These are phyloP conservation scores for Phragmatobia fuliginosa DNA, from an alignment of 2,888 invertebrate species.

Conservation along the genomic window DNA sequence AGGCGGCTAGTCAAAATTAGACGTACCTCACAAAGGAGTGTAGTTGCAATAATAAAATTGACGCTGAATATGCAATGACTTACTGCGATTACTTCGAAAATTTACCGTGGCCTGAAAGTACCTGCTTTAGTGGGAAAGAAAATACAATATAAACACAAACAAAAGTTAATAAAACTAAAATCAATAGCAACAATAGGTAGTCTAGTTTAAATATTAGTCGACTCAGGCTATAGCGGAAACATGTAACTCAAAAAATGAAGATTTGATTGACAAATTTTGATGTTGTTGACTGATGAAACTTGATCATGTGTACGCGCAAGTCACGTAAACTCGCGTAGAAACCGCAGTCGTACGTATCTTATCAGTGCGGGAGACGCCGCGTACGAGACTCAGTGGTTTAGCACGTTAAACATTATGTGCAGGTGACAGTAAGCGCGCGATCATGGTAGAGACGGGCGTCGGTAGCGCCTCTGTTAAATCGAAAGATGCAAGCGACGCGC, in stretches of 20 bases:
- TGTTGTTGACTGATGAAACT: not conserved
- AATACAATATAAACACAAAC: too few species aligned
- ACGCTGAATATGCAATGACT: too few species aligned
- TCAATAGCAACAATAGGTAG: too few species aligned
- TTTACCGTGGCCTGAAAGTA: too few species aligned
- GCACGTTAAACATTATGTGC: constrained; percentile 1
- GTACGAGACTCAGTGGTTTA: not conserved
- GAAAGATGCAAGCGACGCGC: constrained; percentile 51
- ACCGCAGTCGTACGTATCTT: constrained; percentile 5
- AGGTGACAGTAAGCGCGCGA: constrained; percentile 27
- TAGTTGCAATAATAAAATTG: too few species aligned
- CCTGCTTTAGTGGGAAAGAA: too few species aligned
- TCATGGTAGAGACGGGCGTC: constrained; percentile 24
- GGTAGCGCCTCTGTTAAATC: constrained; percentile 3
- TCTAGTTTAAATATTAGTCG: not conserved
- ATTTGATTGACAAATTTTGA: constrained; percentile 1
- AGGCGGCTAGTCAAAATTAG: not conserved
- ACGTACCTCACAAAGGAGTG: not conserved
- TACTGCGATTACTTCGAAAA: too few species aligned
- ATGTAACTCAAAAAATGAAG: not conserved
- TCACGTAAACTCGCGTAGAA: constrained; percentile 4
- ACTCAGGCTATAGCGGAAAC: not conserved
- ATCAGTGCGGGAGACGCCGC: not conserved
- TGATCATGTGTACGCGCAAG: not conserved
- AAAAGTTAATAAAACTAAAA: too few species aligned